Evolutionary conservation across 2,888 invertebrate species (phyloP).

Genomic region (Drosophila robusta): DNA sequence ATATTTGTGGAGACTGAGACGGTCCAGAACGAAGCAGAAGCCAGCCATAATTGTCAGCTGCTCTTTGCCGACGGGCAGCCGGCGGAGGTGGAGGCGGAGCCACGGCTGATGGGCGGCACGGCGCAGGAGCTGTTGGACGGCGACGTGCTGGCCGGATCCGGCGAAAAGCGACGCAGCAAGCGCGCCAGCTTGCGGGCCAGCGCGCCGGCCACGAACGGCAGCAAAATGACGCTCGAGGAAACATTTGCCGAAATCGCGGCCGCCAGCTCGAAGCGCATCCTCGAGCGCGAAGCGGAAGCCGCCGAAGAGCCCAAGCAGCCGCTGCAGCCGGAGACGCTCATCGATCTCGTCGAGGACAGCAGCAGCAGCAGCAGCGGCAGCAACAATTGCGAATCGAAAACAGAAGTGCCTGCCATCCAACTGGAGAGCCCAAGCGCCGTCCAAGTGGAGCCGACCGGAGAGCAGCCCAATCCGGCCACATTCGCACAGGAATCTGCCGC

Average conservation of each 20-base stretch:
- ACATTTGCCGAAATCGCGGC: constrained; percentile 60
- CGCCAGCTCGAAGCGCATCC: constrained; percentile 30
- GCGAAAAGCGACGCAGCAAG: constrained; percentile 29
- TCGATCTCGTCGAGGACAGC: constrained; percentile 37
- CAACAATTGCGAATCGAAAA: too few species aligned
- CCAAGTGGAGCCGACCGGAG: too few species aligned
- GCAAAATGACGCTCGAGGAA: constrained; percentile 55
- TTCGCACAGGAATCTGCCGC: too few species aligned
- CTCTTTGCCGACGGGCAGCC: not conserved
- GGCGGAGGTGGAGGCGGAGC: too few species aligned
- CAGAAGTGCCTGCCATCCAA: too few species aligned
- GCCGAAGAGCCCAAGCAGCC: not conserved
- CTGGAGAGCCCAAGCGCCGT: too few species aligned
- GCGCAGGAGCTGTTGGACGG: too few species aligned
- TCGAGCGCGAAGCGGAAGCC: too few species aligned
- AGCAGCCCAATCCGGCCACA: too few species aligned
- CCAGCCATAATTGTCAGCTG: not conserved
- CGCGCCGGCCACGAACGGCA: not conserved
- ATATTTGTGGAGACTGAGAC: constrained; percentile 8
- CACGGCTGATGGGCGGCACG: too few species aligned
- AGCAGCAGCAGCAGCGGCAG: constrained; percentile 3
- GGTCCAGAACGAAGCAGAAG: not conserved
- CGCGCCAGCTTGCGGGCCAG: constrained; percentile 14
- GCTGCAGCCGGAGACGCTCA: not conserved
- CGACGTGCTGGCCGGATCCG: not conserved